Evolutionary conservation across 2,888 invertebrate genomes (phyloP).

Genomic region (Tetramorium bicarinatum): DNA sequence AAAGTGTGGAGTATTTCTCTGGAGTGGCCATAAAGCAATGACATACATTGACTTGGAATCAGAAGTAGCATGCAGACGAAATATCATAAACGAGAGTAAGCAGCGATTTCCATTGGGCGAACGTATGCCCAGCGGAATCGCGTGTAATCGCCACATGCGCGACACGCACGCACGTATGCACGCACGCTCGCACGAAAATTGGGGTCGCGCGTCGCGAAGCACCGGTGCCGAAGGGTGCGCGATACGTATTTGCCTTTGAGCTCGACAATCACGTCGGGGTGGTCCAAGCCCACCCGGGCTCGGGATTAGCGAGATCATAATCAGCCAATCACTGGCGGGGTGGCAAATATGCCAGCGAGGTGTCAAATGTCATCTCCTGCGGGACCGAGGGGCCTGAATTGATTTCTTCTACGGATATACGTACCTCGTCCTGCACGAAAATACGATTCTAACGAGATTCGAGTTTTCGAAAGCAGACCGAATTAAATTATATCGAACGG

Average conservation of each 20-base stretch:
- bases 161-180: slow-evolving; percentile 42
- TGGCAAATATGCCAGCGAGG: slow-evolving; percentile 73
- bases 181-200: slow-evolving; percentile 65
- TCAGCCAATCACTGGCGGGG: slow-evolving; percentile 83
- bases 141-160: slow-evolving; percentile 70
- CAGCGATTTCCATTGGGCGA: slow-evolving; percentile 70
- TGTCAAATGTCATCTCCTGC: slow-evolving; percentile 83
- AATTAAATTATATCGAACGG: slow-evolving; percentile 44
- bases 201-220: slow-evolving; percentile 66
- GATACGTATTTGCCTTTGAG: slow-evolving; percentile 80
- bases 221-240: slow-evolving; percentile 58
- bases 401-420: slow-evolving; percentile 71
- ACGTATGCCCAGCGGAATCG: slow-evolving; percentile 73
- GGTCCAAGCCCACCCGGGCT: slow-evolving; percentile 75
- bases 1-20: neutral
- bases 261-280: slow-evolving; percentile 82
- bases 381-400: slow-evolving; percentile 73
- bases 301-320: slow-evolving; percentile 85
- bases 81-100: slow-evolving; percentile 60
- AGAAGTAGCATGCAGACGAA: slow-evolving; percentile 21
- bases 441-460: slow-evolving; percentile 55
- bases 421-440: neutral
- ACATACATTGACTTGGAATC: slow-evolving; percentile 17
- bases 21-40: neutral
- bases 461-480: slow-evolving; percentile 22